phyloP scores from a whole-genome alignment of 2,113 vertebrate species.

The Cyprinodon brontotheroides region DNA sequence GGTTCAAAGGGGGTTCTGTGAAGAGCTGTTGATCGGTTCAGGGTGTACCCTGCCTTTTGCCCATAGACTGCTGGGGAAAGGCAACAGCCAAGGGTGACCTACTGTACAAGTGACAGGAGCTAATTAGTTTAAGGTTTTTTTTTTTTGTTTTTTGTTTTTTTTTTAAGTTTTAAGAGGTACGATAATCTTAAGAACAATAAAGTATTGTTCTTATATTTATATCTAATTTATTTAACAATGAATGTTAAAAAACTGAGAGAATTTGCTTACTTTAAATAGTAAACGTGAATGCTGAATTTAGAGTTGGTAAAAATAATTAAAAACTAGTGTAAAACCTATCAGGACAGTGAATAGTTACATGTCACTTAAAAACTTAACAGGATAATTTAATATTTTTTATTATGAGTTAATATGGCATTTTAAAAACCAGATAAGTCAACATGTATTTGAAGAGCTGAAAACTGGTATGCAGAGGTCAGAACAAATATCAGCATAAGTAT shows the following conservation, averaged over 20 bases:
- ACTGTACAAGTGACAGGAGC: too few species aligned
- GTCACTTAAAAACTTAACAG: neutral
- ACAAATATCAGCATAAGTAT: constrained; percentile 18
- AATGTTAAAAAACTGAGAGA: neutral
- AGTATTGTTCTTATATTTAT: neutral
- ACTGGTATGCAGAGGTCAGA: neutral
- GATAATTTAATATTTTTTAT: neutral
- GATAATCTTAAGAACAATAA: neutral
- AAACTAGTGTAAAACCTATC: neutral
- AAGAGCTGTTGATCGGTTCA: too few species aligned
- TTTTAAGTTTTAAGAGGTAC: neutral
- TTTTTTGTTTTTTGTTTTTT: too few species aligned
- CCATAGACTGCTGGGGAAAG: too few species aligned
- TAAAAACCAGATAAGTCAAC: constrained; percentile 3
- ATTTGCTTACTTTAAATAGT: neutral
- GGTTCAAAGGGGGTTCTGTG: too few species aligned
- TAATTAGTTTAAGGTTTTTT: too few species aligned
- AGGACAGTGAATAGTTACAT: neutral
- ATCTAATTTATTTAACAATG: too few species aligned
- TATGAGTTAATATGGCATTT: neutral
- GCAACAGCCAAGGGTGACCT: too few species aligned
- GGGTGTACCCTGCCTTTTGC: too few species aligned
- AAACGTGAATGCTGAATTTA: neutral
- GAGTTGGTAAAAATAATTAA: neutral
- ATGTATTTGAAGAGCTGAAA: constrained; percentile 1